Evolutionary conservation across 2,888 invertebrate genomes (phyloP), one percentile per base, ranked within the genome.

Genomic region (Megaustenia siamemsis): DNA sequence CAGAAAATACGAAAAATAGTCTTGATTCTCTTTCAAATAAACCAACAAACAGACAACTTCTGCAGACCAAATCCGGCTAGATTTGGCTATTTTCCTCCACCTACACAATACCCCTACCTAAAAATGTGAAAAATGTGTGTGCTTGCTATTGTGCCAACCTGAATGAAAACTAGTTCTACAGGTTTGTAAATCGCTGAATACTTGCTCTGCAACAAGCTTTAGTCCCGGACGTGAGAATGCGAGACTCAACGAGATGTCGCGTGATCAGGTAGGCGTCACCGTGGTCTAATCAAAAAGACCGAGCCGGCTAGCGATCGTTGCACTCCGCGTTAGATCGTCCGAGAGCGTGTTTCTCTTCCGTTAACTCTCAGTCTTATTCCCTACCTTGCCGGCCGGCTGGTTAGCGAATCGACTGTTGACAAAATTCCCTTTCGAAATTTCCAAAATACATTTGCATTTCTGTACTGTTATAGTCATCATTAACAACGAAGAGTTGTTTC

Each of bases 401-500:
- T 12, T 78, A 77, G 43, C 18, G 63, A 78, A 66, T 73, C 10
- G 49, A 49, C 73, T 73, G 73, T 49, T 73, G 18, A 12, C 73
- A 49, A 73, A 49, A 45, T 73, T 45, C 18, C 32, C 2, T 32
- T 45, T 43, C 3, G 4, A 2, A 35, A 43, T 18, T 40, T 69
- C n/a, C 43, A 45, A 38, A 40, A 18, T 69, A 24, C 21, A 24
- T 10, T 40, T 69, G 68, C 68, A 69, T 69, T 69, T 60, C n/a
- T 40, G 24, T 21, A 69, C 40, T 69, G n/a, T 71, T n/a, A 66
- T 78, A 28, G 5, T 32, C 8, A 49, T 73, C 78, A 78, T 66
- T 66, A 78, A 78, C 78, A 78, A 78, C 78, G 18, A 32, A 32
- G 21, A 40, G 78, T 78, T 78, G 78, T 78, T 78, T 78, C n/a